phyloP scores from a whole-genome alignment of 1,140 invertebrate genomes.

The Bombyx mandarina region DNA sequence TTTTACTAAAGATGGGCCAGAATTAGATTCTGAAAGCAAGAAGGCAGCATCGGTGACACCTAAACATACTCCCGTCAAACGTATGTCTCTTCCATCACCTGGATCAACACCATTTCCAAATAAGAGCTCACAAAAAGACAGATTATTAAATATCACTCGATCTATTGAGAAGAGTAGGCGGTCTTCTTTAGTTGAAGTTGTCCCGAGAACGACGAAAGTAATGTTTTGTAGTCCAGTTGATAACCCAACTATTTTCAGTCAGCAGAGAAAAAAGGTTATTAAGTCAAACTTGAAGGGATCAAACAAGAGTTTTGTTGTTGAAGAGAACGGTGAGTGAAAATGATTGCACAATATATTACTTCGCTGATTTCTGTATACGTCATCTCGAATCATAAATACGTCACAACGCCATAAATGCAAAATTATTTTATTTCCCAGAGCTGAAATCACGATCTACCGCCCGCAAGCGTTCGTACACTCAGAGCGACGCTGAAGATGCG shows the following conservation, averaged over 20 bases:
- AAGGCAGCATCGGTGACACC: background rate
- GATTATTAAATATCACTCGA: conserved; percentile 47
- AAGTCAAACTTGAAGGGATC: conserved; percentile 65
- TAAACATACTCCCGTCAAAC: conserved; percentile 28
- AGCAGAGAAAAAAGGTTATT: conserved; percentile 48
- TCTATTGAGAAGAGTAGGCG: conserved; percentile 48
- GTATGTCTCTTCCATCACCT: conserved; percentile 42
- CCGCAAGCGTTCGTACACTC: conserved; percentile 55
- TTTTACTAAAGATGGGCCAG: conserved; percentile 41
- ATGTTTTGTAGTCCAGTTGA: conserved; percentile 61
- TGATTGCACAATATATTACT: too few species aligned
- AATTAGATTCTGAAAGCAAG: conserved; percentile 6
- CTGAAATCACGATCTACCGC: conserved; percentile 1
- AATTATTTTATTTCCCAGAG: too few species aligned
- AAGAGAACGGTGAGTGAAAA: conserved; percentile 39
- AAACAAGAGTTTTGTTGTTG: conserved; percentile 60
- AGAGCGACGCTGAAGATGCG: conserved; percentile 30
- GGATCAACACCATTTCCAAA: conserved; percentile 49
- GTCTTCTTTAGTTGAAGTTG: conserved; percentile 20
- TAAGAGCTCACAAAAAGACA: conserved; percentile 28
- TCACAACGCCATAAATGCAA: too few species aligned
- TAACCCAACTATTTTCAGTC: conserved; percentile 24
- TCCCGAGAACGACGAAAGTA: conserved; percentile 34
- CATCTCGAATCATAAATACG: too few species aligned
- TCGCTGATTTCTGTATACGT: too few species aligned